Conservation (phyloP, 2,113 vertebrate species). For the Camelus bactrianus region DNA sequence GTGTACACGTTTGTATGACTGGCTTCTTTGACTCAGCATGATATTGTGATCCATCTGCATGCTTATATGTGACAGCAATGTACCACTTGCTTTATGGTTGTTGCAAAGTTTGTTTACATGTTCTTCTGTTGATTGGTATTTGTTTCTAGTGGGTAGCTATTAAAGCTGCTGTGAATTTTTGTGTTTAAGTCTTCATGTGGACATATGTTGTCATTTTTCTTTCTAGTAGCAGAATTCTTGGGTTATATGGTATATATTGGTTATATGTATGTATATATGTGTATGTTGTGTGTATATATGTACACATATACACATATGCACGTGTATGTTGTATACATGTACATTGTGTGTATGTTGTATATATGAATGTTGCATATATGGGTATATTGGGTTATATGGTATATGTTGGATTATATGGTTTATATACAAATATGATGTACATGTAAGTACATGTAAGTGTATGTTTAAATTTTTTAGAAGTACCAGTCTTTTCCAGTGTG, state of each 20-base stretch:
- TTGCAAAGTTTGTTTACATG: neutral
- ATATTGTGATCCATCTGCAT: neutral
- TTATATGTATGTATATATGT: too few species aligned
- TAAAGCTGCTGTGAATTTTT: neutral
- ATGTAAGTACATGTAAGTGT: neutral
- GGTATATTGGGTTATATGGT: too few species aligned
- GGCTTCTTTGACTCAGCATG: neutral
- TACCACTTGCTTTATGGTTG: neutral
- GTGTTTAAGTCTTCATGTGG: neutral
- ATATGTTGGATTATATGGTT: too few species aligned
- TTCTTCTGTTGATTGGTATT: neutral
- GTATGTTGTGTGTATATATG: too few species aligned
- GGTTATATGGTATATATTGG: neutral
- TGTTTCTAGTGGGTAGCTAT: neutral
- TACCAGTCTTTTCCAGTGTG: neutral
- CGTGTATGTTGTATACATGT: too few species aligned
- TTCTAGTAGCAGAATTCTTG: neutral
- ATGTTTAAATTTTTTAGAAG: neutral
- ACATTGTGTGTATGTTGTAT: too few species aligned
- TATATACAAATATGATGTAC: too few species aligned
- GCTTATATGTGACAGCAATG: neutral
- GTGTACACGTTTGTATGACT: neutral
- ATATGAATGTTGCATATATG: too few species aligned
- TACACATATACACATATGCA: too few species aligned
- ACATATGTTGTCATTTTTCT: neutral